phyloP scores from a whole-genome alignment of 2,797 vertebrate species.

The Protonibea diacanthus region DNA sequence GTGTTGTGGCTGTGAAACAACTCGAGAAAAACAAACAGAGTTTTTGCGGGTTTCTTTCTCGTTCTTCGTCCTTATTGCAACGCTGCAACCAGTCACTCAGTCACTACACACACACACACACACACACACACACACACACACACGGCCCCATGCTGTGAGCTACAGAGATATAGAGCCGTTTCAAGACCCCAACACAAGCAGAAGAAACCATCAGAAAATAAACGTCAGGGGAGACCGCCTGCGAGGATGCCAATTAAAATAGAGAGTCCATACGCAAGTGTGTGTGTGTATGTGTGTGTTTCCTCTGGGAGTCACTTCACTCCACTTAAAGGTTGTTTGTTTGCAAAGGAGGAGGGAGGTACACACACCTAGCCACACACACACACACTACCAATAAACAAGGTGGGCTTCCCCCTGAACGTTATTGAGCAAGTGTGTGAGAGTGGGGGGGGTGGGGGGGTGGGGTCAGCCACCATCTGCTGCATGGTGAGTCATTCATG shows the following conservation, averaged over 20 bases:
- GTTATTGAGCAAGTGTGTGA: slow-evolving; percentile 17
- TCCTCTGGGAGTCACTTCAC: slow-evolving; percentile 47
- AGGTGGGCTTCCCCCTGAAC: slow-evolving; percentile 58
- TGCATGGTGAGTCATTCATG: slow-evolving; percentile 52
- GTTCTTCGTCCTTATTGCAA: slow-evolving; percentile 8
- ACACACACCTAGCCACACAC: slow-evolving; percentile 36
- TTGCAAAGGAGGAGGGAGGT: slow-evolving; percentile 31
- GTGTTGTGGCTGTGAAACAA: slow-evolving; percentile 30
- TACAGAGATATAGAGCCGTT: slow-evolving; percentile 21
- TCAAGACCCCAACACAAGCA: slow-evolving; percentile 47
- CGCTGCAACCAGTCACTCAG: slow-evolving; percentile 1
- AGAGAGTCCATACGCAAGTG: slow-evolving; percentile 30
- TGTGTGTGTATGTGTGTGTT: slow-evolving; percentile 17
- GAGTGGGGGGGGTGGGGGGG: slow-evolving; percentile 31
- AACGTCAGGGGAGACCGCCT: slow-evolving; percentile 36
- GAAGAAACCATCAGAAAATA: slow-evolving; percentile 52
- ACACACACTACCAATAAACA: slow-evolving; percentile 27
- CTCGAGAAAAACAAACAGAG: slow-evolving; percentile 52
- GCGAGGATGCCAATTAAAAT: slow-evolving; percentile 72
- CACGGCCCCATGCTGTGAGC: slow-evolving; percentile 23
- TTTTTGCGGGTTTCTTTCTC: slow-evolving; percentile 28
- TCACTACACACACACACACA: slow-evolving; percentile 15
- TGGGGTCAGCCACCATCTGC: slow-evolving; percentile 62
- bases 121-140: slow-evolving; percentile 22
- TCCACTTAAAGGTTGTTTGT: slow-evolving; percentile 63